phyloP scores from a whole-genome alignment of 2,113 vertebrate species.

The Sciurus niger region DNA sequence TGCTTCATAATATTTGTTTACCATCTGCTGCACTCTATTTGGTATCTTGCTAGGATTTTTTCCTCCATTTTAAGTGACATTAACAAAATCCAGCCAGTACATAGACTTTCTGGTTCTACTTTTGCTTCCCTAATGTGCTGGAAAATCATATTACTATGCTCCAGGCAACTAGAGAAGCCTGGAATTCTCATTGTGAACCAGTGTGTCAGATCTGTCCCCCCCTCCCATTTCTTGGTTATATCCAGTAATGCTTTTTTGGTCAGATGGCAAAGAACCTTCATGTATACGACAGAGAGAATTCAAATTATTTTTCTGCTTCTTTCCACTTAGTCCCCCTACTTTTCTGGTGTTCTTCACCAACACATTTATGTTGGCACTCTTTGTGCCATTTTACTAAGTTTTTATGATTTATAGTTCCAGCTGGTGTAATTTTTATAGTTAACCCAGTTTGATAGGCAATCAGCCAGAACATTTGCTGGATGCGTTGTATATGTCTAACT shows the following conservation, averaged over 20 bases:
- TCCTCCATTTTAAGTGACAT: slow-evolving; percentile 88
- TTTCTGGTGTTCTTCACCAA: slow-evolving; percentile 4
- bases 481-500: not conserved
- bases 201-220: slow-evolving; percentile 19
- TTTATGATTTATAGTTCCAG: slow-evolving; percentile 42
- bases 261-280: slow-evolving; percentile 75
- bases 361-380: slow-evolving; percentile 40
- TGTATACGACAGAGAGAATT: slow-evolving; percentile 22
- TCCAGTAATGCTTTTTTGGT: slow-evolving; percentile 59
- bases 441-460: not conserved
- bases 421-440: slow-evolving; percentile 45
- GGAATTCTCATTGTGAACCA: slow-evolving; percentile 77
- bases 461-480: not conserved
- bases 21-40: slow-evolving; percentile 89
- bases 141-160: slow-evolving; percentile 87
- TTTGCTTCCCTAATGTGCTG: slow-evolving; percentile 88
- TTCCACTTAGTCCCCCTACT: slow-evolving; percentile 10
- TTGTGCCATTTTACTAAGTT: slow-evolving; percentile 10
- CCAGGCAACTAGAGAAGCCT: slow-evolving; percentile 84
- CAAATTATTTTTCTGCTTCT: not conserved
- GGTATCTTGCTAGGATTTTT: slow-evolving; percentile 87
- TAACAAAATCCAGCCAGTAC: slow-evolving; percentile 87
- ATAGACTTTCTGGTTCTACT: slow-evolving; percentile 85
- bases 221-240: slow-evolving; percentile 55
- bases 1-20: slow-evolving; percentile 89